phyloP scores from a whole-genome alignment of 2,113 vertebrate genomes.

The Carlito syrichta region DNA sequence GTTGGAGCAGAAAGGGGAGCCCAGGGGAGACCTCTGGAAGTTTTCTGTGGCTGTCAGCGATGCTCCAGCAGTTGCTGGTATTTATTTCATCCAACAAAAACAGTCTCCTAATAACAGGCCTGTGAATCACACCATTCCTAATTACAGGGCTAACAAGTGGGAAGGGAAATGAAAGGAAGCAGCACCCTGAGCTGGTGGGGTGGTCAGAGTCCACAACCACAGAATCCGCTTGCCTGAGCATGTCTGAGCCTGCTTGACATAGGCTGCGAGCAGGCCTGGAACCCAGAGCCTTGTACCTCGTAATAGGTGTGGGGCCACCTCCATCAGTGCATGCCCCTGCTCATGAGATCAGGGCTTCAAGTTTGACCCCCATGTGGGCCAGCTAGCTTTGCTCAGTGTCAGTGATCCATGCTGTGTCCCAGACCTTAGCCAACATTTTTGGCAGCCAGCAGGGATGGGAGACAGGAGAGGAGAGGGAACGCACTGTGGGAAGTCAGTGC shows the following conservation, averaged over 20 bases:
- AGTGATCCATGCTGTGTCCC: not conserved
- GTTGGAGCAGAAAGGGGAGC: rapidly evolving
- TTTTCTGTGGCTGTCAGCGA: not conserved
- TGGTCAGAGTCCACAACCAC: not conserved
- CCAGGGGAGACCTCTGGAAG: not conserved
- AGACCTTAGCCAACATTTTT: not conserved
- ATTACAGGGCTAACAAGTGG: not conserved
- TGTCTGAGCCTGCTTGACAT: not conserved
- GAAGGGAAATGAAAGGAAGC: not conserved
- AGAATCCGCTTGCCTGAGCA: not conserved
- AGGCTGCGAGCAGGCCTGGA: not conserved
- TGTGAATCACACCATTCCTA: not conserved
- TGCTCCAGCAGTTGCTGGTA: not conserved
- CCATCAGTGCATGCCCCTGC: not conserved
- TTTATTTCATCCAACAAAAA: not conserved
- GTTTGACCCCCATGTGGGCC: not conserved
- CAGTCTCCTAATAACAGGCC: not conserved
- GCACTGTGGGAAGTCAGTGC: rapidly evolving
- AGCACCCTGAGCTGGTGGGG: rapidly evolving
- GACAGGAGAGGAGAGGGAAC: too few species aligned
- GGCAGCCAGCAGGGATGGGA: not conserved
- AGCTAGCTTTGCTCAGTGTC: not conserved
- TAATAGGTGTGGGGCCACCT: not conserved
- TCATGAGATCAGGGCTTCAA: not conserved
- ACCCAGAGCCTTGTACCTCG: too few species aligned